Percentiles rank a stretch among this genome's conserved stretches.
phyloP scores from a whole-genome alignment of 2,113 vertebrate species.

The Xiphorhynchus elegans region DNA sequence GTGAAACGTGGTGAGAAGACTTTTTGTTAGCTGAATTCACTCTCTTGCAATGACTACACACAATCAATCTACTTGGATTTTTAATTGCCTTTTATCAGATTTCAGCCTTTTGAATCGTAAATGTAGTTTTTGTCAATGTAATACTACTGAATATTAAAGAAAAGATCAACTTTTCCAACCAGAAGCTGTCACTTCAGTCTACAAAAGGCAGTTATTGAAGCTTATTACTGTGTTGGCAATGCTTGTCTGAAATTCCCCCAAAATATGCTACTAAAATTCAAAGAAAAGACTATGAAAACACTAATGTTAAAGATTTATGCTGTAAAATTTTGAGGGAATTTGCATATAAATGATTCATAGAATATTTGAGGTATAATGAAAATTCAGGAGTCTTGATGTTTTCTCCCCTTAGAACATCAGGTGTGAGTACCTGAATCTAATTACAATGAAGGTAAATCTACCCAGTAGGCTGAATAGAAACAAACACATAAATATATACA shows the following conservation, averaged over 20 bases:
- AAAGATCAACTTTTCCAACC: constrained; percentile 8
- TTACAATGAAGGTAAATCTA: background rate
- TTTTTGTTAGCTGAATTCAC: constrained; percentile 19
- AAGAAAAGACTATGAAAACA: background rate
- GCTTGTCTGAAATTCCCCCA: constrained; percentile 23
- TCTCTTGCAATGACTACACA: constrained; percentile 8
- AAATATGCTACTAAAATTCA: constrained; percentile 12
- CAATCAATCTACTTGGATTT: constrained; percentile 3
- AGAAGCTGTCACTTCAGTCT: constrained; percentile 31
- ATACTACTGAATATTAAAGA: constrained; percentile 28
- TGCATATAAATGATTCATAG: background rate
- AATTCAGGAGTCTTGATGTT: background rate
- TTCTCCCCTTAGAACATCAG: background rate
- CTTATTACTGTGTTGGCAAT: constrained; percentile 23
- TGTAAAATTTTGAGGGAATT: background rate
- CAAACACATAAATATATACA: background rate
- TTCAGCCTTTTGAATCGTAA: constrained; percentile 34
- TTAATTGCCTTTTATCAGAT: constrained; percentile 57
- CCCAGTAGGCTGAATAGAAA: background rate
- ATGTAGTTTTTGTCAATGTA: constrained; percentile 16
- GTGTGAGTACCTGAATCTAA: background rate
- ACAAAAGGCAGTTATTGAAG: constrained; percentile 29
- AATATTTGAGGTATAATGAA: background rate
- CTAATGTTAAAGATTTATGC: background rate
- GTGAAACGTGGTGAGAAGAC: background rate